Base-by-base conservation (phyloP, 2,797 vertebrate genomes). In the Chaenodraco wilsoni region DNA sequence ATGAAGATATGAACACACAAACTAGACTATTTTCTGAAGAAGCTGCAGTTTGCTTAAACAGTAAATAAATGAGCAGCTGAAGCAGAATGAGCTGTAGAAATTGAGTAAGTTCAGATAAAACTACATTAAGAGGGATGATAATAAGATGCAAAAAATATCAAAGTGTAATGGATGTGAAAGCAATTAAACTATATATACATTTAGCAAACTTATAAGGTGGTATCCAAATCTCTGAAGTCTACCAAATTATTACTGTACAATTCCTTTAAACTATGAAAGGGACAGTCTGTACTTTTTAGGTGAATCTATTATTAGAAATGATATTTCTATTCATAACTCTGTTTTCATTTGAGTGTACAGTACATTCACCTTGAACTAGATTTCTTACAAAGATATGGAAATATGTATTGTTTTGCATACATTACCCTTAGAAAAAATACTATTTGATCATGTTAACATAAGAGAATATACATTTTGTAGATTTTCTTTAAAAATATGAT, bases 1-100 rank as follows among this genome's bases (percentile, higher is more conserved):
- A 21, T 37, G 33, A 37, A 37, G 33, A 37, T 8, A 49, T 69
- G 59, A 43, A 61, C 75, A 60, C 46, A 64, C 51, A 72, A 21
- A 14, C 19, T 27, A 27, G 27, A 27, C 27, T n/a, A 1, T 54
- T 61, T 62, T 77, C 45, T 51, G 43, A 62, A 45, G 33, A 66
- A 27, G 41, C 57, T 12, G 13, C 45, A 50, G 37, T 14, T 11
- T 3, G 27, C 21, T 54, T 50, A 71, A 46, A 62, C 48, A 76
- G 55, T 61, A 67, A 79, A 68, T 41, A 76, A 74, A 58, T 13
- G 44, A 70, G 15, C 44, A 74, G 46, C 17, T 69, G 76, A 65
- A 17, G 79, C 65, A 44, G 59, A 76, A 59, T 61, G 48, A 67
- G 15, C 44, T 71, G 54, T 9, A 37, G 69, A n/a, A 52, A n/a